phyloP scores from a whole-genome alignment of 2,113 vertebrate genomes.

The Zapus hudsonius region DNA sequence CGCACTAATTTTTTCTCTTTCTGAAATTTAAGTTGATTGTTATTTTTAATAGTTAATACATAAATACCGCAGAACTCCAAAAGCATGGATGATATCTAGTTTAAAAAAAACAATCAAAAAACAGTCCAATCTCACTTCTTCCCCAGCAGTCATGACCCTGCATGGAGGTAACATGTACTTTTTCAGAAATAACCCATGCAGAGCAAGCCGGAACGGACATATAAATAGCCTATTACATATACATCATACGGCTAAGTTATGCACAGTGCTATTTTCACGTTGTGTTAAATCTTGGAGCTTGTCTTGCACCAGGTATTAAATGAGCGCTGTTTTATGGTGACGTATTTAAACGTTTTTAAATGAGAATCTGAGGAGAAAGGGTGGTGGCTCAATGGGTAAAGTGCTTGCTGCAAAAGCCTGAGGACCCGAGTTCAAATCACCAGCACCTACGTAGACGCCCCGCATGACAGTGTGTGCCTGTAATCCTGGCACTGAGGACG shows the following conservation, averaged over 20 bases:
- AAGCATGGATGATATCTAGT: background rate
- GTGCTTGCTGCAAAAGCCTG: too few species aligned
- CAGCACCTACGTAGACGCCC: too few species aligned
- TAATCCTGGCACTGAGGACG: too few species aligned
- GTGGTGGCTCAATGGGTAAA: too few species aligned
- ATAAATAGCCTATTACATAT: background rate
- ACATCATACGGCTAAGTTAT: background rate
- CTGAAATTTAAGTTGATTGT: slow-evolving; percentile 25
- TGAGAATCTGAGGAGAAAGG: background rate
- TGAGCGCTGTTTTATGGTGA: background rate
- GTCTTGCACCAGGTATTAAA: background rate
- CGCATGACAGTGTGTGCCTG: too few species aligned
- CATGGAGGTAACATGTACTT: background rate
- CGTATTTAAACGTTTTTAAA: background rate
- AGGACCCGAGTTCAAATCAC: too few species aligned
- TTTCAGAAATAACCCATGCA: background rate
- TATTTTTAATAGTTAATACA: slow-evolving; percentile 45
- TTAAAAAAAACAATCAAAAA: background rate
- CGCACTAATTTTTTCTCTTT: background rate
- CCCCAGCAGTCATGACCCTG: background rate
- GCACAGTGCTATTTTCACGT: background rate
- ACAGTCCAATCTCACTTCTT: background rate
- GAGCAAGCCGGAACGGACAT: background rate
- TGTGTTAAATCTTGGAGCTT: background rate
- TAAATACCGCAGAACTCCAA: slow-evolving; percentile 15